Base-by-base conservation (phyloP, 2,888 invertebrate genomes). In the Mythimna vitellina region DNA sequence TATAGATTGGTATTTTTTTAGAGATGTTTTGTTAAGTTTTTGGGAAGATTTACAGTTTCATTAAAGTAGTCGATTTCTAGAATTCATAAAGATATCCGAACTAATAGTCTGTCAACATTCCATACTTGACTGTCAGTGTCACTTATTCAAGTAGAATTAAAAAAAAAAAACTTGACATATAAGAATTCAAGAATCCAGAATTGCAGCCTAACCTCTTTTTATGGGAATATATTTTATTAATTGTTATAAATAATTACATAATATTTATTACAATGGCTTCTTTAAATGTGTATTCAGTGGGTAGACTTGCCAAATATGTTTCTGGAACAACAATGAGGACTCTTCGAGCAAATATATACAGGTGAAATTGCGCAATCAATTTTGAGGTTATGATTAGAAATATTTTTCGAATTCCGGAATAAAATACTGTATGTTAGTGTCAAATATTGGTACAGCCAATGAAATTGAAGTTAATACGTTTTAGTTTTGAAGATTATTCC, bases 341-440 rank as follows among this genome's bases (percentile, higher is more conserved):
- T 69, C 86, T 95, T 76, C 93, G 94, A 76, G 90, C 90, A 25
- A 94, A 93, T 89, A 78, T 95, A 56, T 92, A 93, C 90, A 96
- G 96, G 97, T 97, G 94, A 93, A 75, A 90, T 96, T 96, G 96
- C 96, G 96, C 96, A 96, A 96, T 90, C 86, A 78, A 84, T 66
- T 79, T 85, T 68, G 76, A 78, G 67, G 78, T 76, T 81, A 88
- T 91, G 91, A 91, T 90, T 89, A 89, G n/a, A 80, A 82, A 89
- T 78, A 67, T 62, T 67, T 73, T 56, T 49, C 0, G 20, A 70
- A 53, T 62, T 76, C 73, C n/a, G n/a, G 53, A 53, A 68, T 73
- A 73, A 80, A 80, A 62, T 69, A 71, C 62, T 56, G 1, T 38
- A 46, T 14, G 17, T 56, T 49, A 53, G 3, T 51, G 12, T 70